These are phyloP conservation scores for Drosophila kuntzei DNA, from an alignment of 2,888 invertebrate species.

Conservation along the genomic window DNA sequence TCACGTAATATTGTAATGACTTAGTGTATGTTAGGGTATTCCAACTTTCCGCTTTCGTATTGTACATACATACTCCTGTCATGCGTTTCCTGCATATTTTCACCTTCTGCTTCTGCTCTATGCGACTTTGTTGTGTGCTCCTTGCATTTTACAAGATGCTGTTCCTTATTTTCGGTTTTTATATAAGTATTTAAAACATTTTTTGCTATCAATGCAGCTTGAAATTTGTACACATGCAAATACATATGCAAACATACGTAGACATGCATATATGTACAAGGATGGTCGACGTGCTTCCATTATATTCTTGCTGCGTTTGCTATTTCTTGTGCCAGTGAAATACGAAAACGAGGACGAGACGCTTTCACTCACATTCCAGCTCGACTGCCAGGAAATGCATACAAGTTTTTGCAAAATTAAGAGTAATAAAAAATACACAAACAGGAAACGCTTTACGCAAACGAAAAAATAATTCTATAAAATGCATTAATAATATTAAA, in stretches of 20 bases:
- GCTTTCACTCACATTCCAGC: conserved; percentile 5
- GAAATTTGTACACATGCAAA: conserved; percentile 29
- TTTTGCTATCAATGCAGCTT: conserved; percentile 63
- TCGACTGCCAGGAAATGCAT: conserved; percentile 17
- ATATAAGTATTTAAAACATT: conserved; percentile 40
- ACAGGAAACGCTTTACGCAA: conserved; percentile 48
- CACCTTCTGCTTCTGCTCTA: conserved; percentile 45
- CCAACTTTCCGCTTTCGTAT: neutral
- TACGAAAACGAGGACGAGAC: conserved; percentile 6
- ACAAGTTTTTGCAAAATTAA: conserved; percentile 53
- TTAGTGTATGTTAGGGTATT: conserved; percentile 6
- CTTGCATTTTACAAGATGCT: conserved; percentile 19
- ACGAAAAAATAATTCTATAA: conserved; percentile 58
- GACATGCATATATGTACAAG: neutral
- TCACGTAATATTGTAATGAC: too few relatives aligned
- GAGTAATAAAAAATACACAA: conserved; percentile 53
- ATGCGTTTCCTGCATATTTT: conserved; percentile 22
- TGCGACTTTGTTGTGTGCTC: conserved; percentile 10
- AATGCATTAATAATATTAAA: conserved; percentile 56
- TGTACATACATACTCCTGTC: neutral
- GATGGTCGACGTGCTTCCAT: conserved; percentile 22
- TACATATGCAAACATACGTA: neutral
- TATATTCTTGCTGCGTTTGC: conserved; percentile 53
- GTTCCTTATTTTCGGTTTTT: conserved; percentile 21
- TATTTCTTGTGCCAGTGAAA: conserved; percentile 40